Evolutionary conservation across 1,140 invertebrate species (phyloP), one percentile per base, ranked within the genome.

Genomic region (Drosophila aff.): DNA sequence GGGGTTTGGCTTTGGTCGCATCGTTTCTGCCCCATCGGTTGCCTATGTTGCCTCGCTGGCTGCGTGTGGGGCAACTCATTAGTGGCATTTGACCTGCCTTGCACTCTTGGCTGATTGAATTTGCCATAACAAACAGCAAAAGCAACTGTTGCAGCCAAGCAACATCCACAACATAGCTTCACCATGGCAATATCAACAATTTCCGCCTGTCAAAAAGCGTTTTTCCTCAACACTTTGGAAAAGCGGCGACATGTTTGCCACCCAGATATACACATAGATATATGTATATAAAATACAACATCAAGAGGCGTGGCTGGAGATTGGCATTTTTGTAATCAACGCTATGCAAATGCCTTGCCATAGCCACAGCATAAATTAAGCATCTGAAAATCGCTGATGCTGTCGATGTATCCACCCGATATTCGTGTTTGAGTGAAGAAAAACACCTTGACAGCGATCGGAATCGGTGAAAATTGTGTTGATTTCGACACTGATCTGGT

Each of bases 321-420:
- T 87, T 89, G 84, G 84, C 84, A 89, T 87, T 87, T 87, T 87
- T 87, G 83, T 87, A 87, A 87, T 87, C 84, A 87, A 89, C 84
- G 81, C 73, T 89, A 87, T 87, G 84, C 84, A 87, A 87, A 87
- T 87, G 83, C 67, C 53, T 50, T 15, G 53, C 15, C 69, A 28
- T 72, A 72, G 38, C 43, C 81, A 67, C 74, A 68, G 84, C 84
- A 89, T 89, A 89, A 89, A 89, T 89, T 89, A 89, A 90, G 68
- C 78, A 81, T 67, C 77, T 72, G 68, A 74, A 57, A 68, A 73
- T 80, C 52, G 33, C 47, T 47, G 46, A 63, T 80, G 57, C 38
- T 80, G 75, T 63, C 49, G 59, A 64, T 79, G 72, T 36, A 23
- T 43, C 62, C 38, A 26, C 57, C 47, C 31, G 76, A 74, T 72